phyloP scores from a whole-genome alignment of 2,888 invertebrate genomes.

The Loripinus fragilis region DNA sequence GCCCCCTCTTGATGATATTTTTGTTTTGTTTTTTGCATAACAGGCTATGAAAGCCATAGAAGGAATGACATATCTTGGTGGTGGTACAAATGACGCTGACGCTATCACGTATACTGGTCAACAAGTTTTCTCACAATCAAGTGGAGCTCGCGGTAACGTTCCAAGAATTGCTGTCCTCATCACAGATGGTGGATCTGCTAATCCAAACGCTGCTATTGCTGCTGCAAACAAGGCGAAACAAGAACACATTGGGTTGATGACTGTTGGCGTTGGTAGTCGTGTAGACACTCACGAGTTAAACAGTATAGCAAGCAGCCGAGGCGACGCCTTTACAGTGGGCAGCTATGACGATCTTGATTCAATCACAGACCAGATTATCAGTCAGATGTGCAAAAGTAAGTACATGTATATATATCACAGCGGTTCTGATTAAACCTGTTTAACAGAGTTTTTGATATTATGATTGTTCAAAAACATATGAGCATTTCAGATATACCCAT shows the following conservation, averaged over 20 bases:
- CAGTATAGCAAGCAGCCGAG: constrained; percentile 63
- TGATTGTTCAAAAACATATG: too few species aligned
- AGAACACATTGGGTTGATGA: constrained; percentile 62
- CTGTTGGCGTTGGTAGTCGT: constrained; percentile 68
- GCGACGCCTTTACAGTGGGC: constrained; percentile 64
- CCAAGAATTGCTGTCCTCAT: constrained; percentile 67
- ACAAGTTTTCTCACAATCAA: constrained; percentile 63
- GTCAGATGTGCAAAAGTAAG: constrained; percentile 65
- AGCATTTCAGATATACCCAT: not conserved
- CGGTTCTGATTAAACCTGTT: too few species aligned
- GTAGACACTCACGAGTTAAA: constrained; percentile 63
- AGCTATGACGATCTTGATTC: constrained; percentile 65
- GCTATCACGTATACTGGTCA: constrained; percentile 63
- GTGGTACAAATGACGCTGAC: constrained; percentile 73
- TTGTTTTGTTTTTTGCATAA: not conserved
- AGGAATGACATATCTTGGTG: constrained; percentile 62
- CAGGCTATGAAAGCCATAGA: constrained; percentile 64
- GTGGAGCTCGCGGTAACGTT: constrained; percentile 65
- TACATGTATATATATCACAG: too few species aligned
- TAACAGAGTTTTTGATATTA: too few species aligned
- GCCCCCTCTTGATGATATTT: too few species aligned
- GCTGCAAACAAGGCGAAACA: constrained; percentile 61
- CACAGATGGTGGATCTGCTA: constrained; percentile 66
- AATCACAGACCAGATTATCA: constrained; percentile 62
- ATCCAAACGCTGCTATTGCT: constrained; percentile 50